A percentile compares a stretch with the other conserved stretches of the same genome.
phyloP scores from a whole-genome alignment of 2,888 invertebrate species.

The Mimachlamys varia region DNA sequence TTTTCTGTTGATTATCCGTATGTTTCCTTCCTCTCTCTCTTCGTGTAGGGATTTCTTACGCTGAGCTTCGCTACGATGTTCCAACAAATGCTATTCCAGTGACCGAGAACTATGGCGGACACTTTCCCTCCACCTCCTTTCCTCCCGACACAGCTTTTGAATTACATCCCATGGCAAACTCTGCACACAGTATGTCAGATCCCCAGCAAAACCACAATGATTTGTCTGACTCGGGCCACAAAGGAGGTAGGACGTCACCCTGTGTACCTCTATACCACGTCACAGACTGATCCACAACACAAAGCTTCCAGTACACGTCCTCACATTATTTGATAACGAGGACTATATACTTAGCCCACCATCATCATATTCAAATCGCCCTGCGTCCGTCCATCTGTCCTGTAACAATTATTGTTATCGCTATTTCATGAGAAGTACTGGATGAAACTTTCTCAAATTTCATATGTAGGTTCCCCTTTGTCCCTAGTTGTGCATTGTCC shows the following conservation, averaged over 20 bases:
- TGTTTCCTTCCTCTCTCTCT: constrained; percentile 36
- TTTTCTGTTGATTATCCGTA: neutral
- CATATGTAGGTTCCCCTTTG: no score
- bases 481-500: no score
- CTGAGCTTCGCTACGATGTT: constrained; percentile 75
- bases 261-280: neutral
- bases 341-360: no score
- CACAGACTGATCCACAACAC: no score
- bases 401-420: no score
- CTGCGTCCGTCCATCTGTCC: no score
- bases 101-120: neutral
- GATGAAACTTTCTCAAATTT: no score
- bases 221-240: constrained; percentile 36
- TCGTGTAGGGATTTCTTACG: constrained; percentile 72
- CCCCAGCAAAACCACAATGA: constrained; percentile 29
- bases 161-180: neutral
- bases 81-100: constrained; percentile 53
- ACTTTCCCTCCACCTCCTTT: neutral
- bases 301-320: no score
- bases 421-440: no score
- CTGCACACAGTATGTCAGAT: neutral
- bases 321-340: no score
- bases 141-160: constrained; percentile 29
- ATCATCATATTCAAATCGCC: no score
- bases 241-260: constrained; percentile 43